Percentiles rank a stretch among this genome's conserved stretches.
Evolutionary conservation across 2,113 vertebrate genomes (phyloP).

Genomic region (Microcebus murinus): DNA sequence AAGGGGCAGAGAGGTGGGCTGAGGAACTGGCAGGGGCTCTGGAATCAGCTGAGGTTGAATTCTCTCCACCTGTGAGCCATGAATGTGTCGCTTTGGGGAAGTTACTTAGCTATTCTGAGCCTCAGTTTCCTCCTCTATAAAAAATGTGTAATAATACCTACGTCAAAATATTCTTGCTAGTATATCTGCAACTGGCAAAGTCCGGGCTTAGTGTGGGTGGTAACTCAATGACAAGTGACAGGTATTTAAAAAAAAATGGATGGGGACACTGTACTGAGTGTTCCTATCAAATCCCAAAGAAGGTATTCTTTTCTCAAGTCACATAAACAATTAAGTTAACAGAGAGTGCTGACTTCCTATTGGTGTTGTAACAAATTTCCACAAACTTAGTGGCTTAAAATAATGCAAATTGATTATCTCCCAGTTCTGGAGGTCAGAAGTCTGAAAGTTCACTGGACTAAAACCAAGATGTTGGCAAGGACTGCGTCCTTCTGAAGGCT

Average conservation of each 20-base stretch:
- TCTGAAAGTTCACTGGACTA: constrained; percentile 26
- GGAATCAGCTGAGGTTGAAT: background rate
- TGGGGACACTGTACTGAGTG: background rate
- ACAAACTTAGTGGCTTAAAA: constrained; percentile 16
- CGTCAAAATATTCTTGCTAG: background rate
- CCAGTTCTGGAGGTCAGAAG: background rate
- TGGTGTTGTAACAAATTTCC: background rate
- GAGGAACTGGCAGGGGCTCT: background rate
- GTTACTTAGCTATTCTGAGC: background rate
- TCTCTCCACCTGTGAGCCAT: background rate
- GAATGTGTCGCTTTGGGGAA: background rate
- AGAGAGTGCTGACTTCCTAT: background rate
- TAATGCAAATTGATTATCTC: background rate
- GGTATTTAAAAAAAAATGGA: background rate
- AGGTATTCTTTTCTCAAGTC: background rate
- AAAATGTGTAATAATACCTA: no score
- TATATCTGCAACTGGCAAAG: background rate
- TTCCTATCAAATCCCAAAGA: background rate
- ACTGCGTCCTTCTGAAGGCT: background rate
- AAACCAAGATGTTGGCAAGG: background rate
- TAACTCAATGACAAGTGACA: background rate
- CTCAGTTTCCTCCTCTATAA: background rate
- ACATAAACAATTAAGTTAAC: background rate
- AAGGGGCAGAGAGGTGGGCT: background rate
- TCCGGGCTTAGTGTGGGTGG: background rate